A percentile compares a stretch with the other conserved stretches of the same genome.
Conservation (phyloP, 2,797 vertebrate genomes). For the Anguilla obscura region DNA sequence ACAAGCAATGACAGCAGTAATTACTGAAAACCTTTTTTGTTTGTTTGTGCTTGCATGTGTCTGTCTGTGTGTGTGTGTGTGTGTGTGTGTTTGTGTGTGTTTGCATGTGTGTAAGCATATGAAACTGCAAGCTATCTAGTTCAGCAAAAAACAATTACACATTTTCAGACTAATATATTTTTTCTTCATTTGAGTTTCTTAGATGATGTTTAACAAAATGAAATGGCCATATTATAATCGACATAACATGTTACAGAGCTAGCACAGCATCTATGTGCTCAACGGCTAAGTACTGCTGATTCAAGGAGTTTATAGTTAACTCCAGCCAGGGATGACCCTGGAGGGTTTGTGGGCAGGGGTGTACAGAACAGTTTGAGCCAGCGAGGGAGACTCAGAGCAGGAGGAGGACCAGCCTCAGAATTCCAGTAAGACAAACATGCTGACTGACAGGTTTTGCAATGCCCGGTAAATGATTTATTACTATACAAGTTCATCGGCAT, state of each 20-base stretch:
- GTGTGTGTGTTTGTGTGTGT: slow-evolving; percentile 26
- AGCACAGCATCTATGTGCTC: neutral
- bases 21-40: slow-evolving; percentile 65
- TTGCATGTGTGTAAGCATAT: neutral
- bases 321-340: neutral
- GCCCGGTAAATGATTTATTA: slow-evolving; percentile 70
- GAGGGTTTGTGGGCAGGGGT: too few relatives aligned
- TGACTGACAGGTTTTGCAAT: slow-evolving; percentile 62
- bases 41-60: slow-evolving; percentile 1
- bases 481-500: slow-evolving; percentile 55
- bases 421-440: neutral
- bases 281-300: neutral
- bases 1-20: slow-evolving; percentile 63
- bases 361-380: slow-evolving; percentile 15
- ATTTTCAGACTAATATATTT: slow-evolving; percentile 53
- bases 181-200: slow-evolving; percentile 46
- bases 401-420: slow-evolving; percentile 20
- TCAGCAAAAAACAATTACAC: slow-evolving; percentile 62
- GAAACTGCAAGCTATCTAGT: slow-evolving; percentile 34
- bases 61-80: slow-evolving; percentile 12
- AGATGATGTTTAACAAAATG: slow-evolving; percentile 54
- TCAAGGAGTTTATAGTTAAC: neutral
- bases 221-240: slow-evolving; percentile 52
- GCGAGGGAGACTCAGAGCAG: slow-evolving; percentile 43
- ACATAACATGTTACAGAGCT: slow-evolving; percentile 33